A percentile compares a stretch with the other conserved stretches of the same genome.
Evolutionary conservation across 2,797 vertebrate genomes (phyloP).

Genomic region (Argya squamiceps): DNA sequence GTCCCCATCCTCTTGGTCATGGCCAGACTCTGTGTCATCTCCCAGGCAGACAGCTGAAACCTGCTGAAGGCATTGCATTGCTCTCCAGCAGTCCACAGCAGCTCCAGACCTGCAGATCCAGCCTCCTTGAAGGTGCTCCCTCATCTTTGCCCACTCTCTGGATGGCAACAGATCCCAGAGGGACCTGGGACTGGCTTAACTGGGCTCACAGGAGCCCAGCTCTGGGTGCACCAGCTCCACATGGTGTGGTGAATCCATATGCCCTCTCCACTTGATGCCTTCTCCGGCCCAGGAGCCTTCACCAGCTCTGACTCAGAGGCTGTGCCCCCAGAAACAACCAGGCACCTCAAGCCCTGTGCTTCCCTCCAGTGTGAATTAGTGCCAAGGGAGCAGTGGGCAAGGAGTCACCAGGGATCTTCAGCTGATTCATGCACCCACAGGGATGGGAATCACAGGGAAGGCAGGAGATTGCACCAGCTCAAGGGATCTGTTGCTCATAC

Average conservation of each 20-base stretch:
- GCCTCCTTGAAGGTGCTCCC: neutral
- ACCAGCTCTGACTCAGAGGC: neutral
- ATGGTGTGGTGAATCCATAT: fast-evolving
- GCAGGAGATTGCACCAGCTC: fast-evolving
- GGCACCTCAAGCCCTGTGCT: neutral
- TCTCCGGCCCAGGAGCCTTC: neutral
- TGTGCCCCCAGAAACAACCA: neutral
- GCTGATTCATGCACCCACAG: fast-evolving
- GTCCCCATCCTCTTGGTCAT: neutral
- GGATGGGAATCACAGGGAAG: neutral
- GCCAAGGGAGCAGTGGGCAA: neutral
- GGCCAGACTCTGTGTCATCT: neutral
- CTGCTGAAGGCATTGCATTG: neutral
- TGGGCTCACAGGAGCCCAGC: neutral
- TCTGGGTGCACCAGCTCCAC: neutral
- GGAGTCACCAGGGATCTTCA: neutral
- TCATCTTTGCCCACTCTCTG: fast-evolving
- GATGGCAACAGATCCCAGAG: fast-evolving
- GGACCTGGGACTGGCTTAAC: neutral
- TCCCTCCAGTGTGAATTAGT: neutral
- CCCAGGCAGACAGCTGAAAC: neutral
- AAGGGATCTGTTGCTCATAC: neutral
- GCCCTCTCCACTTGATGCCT: too few species aligned
- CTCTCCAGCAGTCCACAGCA: neutral
- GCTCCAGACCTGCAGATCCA: neutral